Conservation (phyloP, 2,888 invertebrate species). For the Branchipolynoe longqiensis region DNA sequence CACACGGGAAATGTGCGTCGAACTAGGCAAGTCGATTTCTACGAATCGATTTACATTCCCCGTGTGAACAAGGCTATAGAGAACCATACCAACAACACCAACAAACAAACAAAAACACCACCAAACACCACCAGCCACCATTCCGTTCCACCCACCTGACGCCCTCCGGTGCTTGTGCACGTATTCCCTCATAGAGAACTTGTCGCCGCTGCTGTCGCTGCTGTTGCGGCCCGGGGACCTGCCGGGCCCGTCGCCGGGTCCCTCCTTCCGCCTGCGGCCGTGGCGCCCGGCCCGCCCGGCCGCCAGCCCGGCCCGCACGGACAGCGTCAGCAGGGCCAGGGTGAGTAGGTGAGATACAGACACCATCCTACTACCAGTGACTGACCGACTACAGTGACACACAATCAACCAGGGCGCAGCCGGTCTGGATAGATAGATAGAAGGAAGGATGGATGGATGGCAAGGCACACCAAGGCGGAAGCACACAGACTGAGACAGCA, state of each 20-base stretch:
- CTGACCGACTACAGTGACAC: background rate
- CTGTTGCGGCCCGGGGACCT: background rate
- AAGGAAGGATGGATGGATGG: no score
- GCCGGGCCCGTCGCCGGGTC: background rate
- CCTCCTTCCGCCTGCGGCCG: slow-evolving; percentile 14
- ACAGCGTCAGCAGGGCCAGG: background rate
- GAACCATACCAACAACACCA: no score
- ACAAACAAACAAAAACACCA: no score
- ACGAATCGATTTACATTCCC: no score
- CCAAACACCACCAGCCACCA: no score
- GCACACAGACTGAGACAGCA: no score
- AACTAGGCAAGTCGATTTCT: no score
- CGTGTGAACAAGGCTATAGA: no score
- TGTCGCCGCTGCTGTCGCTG: background rate
- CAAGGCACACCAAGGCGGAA: no score
- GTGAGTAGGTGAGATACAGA: background rate
- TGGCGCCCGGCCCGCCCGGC: background rate
- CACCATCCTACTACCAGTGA: background rate
- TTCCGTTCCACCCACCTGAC: slow-evolving; percentile 5
- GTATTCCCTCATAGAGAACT: slow-evolving; percentile 4
- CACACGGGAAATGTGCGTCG: no score
- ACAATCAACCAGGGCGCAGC: background rate
- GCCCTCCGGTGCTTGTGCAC: background rate
- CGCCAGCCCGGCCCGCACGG: background rate
- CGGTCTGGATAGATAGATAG: no score